phyloP scores from a whole-genome alignment of 2,888 invertebrate genomes.

The Mesochorus sp. region DNA sequence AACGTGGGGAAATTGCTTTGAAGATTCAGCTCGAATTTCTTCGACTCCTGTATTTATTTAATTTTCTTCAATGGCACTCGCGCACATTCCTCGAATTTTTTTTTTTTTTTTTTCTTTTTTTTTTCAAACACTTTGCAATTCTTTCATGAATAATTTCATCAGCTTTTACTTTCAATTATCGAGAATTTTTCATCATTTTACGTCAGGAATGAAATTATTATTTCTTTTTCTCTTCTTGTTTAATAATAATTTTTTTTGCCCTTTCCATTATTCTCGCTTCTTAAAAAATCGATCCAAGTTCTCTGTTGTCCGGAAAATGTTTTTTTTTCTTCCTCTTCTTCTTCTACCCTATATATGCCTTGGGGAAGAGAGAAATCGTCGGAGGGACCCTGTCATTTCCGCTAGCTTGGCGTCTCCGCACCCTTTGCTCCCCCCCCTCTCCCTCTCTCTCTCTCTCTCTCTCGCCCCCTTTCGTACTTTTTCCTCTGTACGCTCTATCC shows the following conservation, averaged over 20 bases:
- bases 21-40: slow-evolving; percentile 7
- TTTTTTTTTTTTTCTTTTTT: too few relatives aligned
- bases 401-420: slow-evolving; percentile 30
- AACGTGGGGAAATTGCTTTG: slow-evolving; percentile 39
- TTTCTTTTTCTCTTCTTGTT: slow-evolving; percentile 8
- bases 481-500: slow-evolving; percentile 5
- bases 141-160: too few relatives aligned
- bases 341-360: background rate
- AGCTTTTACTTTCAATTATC: too few relatives aligned
- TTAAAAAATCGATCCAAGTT: slow-evolving; percentile 25
- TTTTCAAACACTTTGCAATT: too few relatives aligned
- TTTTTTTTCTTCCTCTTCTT: background rate
- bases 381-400: slow-evolving; percentile 45
- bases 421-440: slow-evolving; percentile 25
- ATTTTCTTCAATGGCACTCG: too few relatives aligned
- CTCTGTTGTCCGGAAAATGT: slow-evolving; percentile 22
- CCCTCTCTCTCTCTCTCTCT: slow-evolving; percentile 40
- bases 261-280: background rate
- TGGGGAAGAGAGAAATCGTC: slow-evolving; percentile 21
- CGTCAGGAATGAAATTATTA: too few relatives aligned
- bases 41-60: background rate
- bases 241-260: background rate
- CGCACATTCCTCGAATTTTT: too few relatives aligned
- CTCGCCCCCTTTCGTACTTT: slow-evolving; percentile 4
- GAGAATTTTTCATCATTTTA: too few relatives aligned